Conservation (phyloP, 2,113 vertebrate genomes). For the Carlito syrichta region DNA sequence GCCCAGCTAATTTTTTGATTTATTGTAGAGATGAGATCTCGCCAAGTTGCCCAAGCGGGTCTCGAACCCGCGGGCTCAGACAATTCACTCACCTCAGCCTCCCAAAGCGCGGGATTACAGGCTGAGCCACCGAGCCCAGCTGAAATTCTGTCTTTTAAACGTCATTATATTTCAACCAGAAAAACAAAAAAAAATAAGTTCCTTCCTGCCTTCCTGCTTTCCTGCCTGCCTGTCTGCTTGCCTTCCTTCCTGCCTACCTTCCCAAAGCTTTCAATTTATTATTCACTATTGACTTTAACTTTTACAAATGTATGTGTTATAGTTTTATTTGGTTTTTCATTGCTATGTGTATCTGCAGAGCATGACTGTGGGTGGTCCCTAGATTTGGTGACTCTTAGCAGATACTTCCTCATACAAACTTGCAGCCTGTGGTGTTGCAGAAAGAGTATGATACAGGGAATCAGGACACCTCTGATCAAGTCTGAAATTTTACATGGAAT, state of each 20-base stretch:
- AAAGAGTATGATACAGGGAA: neutral
- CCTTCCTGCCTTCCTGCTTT: no score
- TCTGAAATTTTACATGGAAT: neutral
- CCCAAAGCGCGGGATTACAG: no score
- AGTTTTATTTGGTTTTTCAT: neutral
- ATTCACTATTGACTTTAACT: neutral
- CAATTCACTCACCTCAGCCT: no score
- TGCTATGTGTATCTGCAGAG: neutral
- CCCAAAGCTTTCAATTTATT: neutral
- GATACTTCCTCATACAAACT: neutral
- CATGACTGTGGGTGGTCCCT: neutral
- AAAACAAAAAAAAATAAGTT: neutral
- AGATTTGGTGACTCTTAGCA: neutral
- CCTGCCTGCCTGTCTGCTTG: no score
- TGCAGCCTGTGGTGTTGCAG: neutral
- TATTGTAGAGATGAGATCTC: no score
- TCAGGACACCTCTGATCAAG: neutral
- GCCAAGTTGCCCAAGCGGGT: no score
- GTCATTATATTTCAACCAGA: neutral
- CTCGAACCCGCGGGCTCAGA: no score
- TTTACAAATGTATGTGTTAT: neutral
- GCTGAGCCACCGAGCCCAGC: no score
- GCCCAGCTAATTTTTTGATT: no score
- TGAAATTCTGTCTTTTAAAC: no score
- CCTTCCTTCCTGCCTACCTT: neutral